Conservation (phyloP, 2,888 invertebrate genomes). For the Maniola hyperantus region DNA sequence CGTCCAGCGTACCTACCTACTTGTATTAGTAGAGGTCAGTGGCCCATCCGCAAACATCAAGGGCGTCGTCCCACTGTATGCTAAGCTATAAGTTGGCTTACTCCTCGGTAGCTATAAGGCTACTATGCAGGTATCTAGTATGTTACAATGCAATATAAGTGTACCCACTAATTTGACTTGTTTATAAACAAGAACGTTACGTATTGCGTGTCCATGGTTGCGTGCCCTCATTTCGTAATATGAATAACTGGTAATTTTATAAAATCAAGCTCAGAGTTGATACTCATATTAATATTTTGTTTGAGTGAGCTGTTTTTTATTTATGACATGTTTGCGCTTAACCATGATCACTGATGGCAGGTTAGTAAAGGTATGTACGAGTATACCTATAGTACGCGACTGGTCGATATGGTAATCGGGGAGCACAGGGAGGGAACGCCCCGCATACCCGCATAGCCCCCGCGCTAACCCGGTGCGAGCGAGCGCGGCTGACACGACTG, state of each 20-base stretch:
- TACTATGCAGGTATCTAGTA: neutral
- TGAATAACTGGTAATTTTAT: slow-evolving; percentile 38
- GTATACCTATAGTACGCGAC: no score
- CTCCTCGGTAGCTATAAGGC: no score
- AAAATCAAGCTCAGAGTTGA: slow-evolving; percentile 18
- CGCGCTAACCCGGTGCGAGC: no score
- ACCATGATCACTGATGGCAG: neutral
- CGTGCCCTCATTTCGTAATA: slow-evolving; percentile 42
- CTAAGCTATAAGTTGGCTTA: no score
- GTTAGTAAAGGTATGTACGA: neutral
- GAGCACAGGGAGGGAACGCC: no score
- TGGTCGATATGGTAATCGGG: no score
- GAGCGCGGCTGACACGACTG: no score
- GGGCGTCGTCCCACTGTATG: no score
- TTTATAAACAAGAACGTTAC: slow-evolving; percentile 21
- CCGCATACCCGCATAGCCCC: no score
- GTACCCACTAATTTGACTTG: slow-evolving; percentile 7
- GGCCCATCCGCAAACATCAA: no score
- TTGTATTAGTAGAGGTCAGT: no score
- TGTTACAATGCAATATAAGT: neutral
- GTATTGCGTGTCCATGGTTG: slow-evolving; percentile 23
- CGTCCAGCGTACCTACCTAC: no score
- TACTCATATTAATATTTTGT: slow-evolving; percentile 10
- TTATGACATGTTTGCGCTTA: neutral
- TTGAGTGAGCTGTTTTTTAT: slow-evolving; percentile 1